Evolutionary conservation across 2,888 invertebrate species (phyloP).

Genomic region (Coecobrya sp.): DNA sequence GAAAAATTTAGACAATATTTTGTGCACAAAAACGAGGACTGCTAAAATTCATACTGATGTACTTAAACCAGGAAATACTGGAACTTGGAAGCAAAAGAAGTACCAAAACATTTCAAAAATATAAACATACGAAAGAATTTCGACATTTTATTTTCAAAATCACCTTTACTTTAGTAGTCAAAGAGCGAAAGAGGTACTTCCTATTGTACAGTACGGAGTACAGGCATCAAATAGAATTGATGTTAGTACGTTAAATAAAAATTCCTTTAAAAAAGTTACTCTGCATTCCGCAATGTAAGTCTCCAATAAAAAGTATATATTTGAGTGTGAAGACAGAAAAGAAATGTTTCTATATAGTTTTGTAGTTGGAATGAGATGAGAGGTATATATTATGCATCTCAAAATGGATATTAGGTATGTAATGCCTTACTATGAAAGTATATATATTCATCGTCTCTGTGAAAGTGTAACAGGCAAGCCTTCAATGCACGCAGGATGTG

Average conservation of each 20-base stretch:
- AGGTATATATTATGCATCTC: neutral
- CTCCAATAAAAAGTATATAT: constrained; percentile 67
- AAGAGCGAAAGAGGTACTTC: neutral
- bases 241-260: constrained; percentile 26
- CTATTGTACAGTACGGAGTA: neutral
- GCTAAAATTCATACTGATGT: constrained; percentile 48
- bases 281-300: constrained; percentile 72
- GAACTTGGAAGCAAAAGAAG: constrained; percentile 52
- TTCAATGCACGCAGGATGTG: too few relatives aligned
- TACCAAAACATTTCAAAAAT: constrained; percentile 54
- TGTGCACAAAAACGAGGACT: too few relatives aligned
- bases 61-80: constrained; percentile 53
- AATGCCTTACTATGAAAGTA: too few relatives aligned
- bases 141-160: constrained; percentile 40
- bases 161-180: neutral
- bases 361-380: neutral
- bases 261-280: constrained; percentile 48
- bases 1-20: too few relatives aligned
- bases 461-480: too few relatives aligned
- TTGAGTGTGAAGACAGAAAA: constrained; percentile 6
- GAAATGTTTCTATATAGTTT: constrained; percentile 18
- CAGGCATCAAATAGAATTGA: neutral
- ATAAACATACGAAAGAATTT: constrained; percentile 43
- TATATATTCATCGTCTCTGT: too few relatives aligned
- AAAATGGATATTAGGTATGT: too few relatives aligned